Conservation (phyloP, 2,113 vertebrate genomes). For the Myotis lucifugus region DNA sequence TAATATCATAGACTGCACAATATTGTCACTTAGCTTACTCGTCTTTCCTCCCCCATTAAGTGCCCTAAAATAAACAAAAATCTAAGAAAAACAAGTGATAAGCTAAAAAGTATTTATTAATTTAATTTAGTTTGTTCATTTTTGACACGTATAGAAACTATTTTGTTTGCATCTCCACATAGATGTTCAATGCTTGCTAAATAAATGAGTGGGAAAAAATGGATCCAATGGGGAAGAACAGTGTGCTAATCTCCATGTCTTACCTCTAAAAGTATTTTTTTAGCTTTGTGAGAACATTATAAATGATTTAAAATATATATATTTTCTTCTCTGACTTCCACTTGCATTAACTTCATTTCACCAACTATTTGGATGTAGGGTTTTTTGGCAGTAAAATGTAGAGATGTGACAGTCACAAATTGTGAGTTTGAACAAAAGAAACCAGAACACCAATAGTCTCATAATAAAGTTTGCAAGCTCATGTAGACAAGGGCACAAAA, state of each 20-base stretch:
- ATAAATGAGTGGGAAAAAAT: not conserved
- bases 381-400: not conserved
- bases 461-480: not conserved
- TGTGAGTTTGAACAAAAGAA: not conserved
- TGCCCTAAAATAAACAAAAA: not conserved
- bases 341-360: slow-evolving; percentile 7
- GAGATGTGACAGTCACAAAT: not conserved
- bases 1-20: not conserved
- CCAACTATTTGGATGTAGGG: not conserved
- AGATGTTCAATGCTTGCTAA: not conserved
- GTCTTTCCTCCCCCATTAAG: not conserved
- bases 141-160: not conserved
- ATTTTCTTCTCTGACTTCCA: not conserved
- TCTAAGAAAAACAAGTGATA: not conserved
- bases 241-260: not conserved
- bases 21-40: not conserved
- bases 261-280: not conserved
- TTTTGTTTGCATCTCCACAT: not conserved
- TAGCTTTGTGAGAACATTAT: not conserved
- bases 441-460: not conserved
- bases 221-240: not conserved
- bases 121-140: not conserved
- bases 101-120: not conserved
- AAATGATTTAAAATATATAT: not conserved
- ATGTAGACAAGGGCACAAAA: not conserved